These are phyloP conservation scores for Platalea minor DNA, from an alignment of 2,797 vertebrate genomes.

Conservation along the genomic window DNA sequence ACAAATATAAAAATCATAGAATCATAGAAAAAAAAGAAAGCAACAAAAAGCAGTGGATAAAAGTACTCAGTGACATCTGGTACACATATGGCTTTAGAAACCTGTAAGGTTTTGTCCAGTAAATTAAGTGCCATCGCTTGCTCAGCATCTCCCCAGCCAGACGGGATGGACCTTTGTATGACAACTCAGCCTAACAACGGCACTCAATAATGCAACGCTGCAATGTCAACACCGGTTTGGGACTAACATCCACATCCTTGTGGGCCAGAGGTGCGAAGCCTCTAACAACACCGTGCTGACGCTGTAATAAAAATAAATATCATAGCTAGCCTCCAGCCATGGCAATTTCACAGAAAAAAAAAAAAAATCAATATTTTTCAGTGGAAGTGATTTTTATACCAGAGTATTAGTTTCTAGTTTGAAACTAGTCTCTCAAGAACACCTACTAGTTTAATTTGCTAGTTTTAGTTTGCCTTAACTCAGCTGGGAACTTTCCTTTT, in stretches of 20 bases:
- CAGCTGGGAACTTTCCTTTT: neutral
- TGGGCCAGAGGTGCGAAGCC: slow-evolving; percentile 46
- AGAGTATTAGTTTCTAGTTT: neutral
- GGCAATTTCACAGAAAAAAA: slow-evolving; percentile 7
- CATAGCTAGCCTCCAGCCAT: slow-evolving; percentile 38
- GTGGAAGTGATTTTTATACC: slow-evolving; percentile 37
- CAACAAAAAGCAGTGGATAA: neutral
- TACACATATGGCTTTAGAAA: neutral
- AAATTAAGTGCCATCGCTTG: neutral
- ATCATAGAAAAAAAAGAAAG: neutral
- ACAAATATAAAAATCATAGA: neutral
- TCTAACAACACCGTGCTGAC: slow-evolving; percentile 31
- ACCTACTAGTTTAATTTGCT: neutral
- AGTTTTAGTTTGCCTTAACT: neutral
- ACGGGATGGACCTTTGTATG: neutral
- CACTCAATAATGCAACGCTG: neutral
- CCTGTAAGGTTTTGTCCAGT: neutral
- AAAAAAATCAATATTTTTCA: slow-evolving; percentile 33
- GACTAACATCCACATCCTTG: slow-evolving; percentile 18
- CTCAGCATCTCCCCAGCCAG: neutral
- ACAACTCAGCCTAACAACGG: slow-evolving; percentile 36
- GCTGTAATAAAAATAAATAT: slow-evolving; percentile 61
- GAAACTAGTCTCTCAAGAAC: neutral
- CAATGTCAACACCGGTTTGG: slow-evolving; percentile 6
- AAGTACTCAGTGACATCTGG: neutral